Evolutionary conservation across 2,888 invertebrate species (phyloP).

Genomic region (Trachelus iudaicus): DNA sequence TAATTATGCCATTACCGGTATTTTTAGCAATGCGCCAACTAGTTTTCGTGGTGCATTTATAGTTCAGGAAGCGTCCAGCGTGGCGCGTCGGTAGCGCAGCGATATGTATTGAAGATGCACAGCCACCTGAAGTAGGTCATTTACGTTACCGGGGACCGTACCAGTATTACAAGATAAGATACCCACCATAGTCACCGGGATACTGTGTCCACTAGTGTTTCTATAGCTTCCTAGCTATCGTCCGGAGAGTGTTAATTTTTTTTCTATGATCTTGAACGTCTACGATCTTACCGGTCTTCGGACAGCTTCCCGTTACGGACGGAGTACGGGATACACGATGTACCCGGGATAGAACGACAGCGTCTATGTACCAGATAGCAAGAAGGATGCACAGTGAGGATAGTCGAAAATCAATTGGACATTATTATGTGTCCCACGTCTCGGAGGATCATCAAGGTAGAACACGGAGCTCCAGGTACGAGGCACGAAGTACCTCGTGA

Average conservation of each 20-base stretch:
- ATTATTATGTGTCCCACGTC: background rate
- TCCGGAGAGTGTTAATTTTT: background rate
- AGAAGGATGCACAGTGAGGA: background rate
- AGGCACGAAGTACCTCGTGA: background rate
- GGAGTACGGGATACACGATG: background rate
- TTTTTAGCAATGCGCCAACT: conserved; percentile 10
- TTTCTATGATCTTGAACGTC: background rate
- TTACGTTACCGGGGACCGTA: background rate
- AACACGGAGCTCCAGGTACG: background rate
- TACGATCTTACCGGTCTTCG: background rate
- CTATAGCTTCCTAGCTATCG: background rate
- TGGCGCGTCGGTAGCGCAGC: background rate
- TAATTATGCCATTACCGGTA: conserved; percentile 9
- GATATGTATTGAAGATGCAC: background rate
- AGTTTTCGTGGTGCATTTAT: conserved; percentile 16
- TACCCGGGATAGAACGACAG: background rate
- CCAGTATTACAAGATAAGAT: background rate
- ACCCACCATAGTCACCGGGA: background rate
- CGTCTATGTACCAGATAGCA: background rate
- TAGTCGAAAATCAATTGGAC: background rate
- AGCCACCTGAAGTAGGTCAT: background rate
- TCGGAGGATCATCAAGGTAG: background rate
- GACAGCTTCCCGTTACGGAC: background rate
- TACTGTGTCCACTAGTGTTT: background rate
- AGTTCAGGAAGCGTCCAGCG: conserved; percentile 13